Conservation (phyloP, 1,140 invertebrate genomes). For the Heliconius hermathena region DNA sequence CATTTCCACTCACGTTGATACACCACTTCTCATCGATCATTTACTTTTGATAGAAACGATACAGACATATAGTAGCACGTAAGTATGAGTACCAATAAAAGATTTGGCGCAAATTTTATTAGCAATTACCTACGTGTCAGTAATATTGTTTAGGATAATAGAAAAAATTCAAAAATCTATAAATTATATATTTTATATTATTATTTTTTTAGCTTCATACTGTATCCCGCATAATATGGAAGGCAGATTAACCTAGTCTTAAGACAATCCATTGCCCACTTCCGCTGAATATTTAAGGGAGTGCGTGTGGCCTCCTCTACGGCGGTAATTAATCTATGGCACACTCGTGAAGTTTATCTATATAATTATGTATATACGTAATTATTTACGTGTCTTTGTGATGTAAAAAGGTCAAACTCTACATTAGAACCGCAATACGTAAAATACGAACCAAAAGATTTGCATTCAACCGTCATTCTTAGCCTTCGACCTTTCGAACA, state of each 20-base stretch:
- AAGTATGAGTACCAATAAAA: background rate
- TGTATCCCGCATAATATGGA: no score
- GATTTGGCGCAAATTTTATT: background rate
- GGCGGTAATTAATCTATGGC: no score
- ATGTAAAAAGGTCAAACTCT: background rate
- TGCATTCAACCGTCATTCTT: conserved; percentile 20
- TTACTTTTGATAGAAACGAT: background rate
- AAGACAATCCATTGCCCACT: no score
- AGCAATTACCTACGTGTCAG: background rate
- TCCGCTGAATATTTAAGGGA: no score
- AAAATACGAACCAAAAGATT: conserved; percentile 7
- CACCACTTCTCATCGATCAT: background rate
- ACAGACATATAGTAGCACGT: background rate
- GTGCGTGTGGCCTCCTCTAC: no score
- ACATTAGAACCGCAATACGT: conserved; percentile 5
- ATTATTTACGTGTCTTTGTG: background rate
- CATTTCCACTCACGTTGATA: background rate
- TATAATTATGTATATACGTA: background rate
- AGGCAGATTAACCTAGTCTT: no score
- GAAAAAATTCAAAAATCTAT: no score
- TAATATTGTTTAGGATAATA: background rate
- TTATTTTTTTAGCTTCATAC: no score
- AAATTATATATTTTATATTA: no score
- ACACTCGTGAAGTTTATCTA: no score
- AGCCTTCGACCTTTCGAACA: conserved; percentile 1